phyloP scores from a whole-genome alignment of 2,113 vertebrate species.

The Nyctibius bracteatus region DNA sequence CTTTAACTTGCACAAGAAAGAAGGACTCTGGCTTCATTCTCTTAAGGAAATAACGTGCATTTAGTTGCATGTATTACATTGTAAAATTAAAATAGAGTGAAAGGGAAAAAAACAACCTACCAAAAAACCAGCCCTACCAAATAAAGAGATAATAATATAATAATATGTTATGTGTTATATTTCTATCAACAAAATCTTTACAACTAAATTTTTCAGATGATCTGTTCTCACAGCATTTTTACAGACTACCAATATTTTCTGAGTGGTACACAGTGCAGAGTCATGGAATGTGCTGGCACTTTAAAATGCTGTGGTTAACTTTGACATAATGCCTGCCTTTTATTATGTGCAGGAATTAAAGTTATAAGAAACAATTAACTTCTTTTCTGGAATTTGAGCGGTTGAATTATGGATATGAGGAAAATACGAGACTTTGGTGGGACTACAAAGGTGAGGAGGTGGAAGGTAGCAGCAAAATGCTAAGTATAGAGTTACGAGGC shows the following conservation, averaged over 20 bases:
- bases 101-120: background rate
- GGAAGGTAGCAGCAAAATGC: background rate
- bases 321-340: background rate
- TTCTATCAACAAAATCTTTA: background rate
- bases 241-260: background rate
- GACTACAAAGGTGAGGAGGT: background rate
- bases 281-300: too few species aligned
- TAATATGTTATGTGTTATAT: background rate
- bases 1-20: background rate
- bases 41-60: background rate
- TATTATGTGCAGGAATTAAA: background rate
- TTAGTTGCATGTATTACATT: background rate
- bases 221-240: background rate
- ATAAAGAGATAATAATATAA: background rate
- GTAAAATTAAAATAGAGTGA: background rate
- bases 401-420: background rate
- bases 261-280: background rate
- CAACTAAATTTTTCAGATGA: background rate
- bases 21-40: background rate
- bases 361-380: background rate
- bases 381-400: background rate
- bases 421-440: background rate
- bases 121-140: background rate
- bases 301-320: background rate
- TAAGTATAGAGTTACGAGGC: background rate